These are phyloP conservation scores for Drosophila carrolli DNA, from an alignment of 1,140 invertebrate genomes.

Conservation along the genomic window DNA sequence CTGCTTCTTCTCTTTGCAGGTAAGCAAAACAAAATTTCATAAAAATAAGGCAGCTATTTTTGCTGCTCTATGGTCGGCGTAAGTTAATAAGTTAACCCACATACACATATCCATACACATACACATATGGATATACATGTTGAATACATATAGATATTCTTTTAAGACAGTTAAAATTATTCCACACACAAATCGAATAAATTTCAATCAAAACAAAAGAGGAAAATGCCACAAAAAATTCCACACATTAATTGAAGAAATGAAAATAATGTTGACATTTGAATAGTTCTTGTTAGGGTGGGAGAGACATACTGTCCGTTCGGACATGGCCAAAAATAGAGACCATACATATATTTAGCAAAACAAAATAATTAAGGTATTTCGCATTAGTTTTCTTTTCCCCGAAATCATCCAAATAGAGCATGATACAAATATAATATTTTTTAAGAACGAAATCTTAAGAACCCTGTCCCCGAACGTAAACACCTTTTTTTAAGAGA, in stretches of 20 bases:
- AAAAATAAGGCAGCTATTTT: conserved; percentile 13
- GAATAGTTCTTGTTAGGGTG: conserved; percentile 18
- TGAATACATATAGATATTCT: conserved; percentile 6
- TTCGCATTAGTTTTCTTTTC: conserved; percentile 38
- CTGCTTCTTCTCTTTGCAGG: conserved; percentile 67
- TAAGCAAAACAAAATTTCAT: conserved; percentile 52
- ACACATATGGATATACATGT: neutral
- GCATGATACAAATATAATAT: conserved; percentile 28
- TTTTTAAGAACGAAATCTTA: neutral
- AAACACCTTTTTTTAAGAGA: neutral
- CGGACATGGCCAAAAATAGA: conserved; percentile 57
- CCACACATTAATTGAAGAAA: conserved; percentile 44
- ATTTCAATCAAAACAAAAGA: conserved; percentile 62
- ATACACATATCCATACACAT: conserved; percentile 1
- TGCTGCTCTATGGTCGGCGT: conserved; percentile 39
- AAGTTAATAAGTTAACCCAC: conserved; percentile 62
- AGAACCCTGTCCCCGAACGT: neutral
- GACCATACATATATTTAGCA: conserved; percentile 20
- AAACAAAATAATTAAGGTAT: conserved; percentile 77
- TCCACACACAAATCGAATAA: conserved; percentile 62
- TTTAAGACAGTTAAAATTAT: conserved; percentile 44
- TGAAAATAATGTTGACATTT: conserved; percentile 41
- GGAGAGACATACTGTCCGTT: neutral
- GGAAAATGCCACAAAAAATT: conserved; percentile 53
- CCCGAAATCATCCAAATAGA: conserved; percentile 23